Conservation (phyloP, 23 tunicate genomes). For the Phallusia fumigata region DNA sequence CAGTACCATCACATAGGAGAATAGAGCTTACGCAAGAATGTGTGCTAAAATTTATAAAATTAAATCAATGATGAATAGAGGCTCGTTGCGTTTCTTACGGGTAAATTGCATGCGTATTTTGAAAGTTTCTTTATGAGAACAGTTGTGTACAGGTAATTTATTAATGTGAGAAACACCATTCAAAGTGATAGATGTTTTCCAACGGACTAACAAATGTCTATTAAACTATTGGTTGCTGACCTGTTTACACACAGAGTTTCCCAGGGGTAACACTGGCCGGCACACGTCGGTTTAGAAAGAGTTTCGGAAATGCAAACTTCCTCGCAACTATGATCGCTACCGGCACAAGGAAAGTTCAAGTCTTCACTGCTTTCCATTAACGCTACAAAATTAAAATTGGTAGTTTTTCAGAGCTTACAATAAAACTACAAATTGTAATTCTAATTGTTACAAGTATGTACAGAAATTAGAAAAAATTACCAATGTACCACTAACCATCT, state of each 20-base stretch:
- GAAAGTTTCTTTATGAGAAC: too few species aligned
- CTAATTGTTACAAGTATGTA: too few species aligned
- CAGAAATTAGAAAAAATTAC: too few species aligned
- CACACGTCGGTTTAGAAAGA: constrained; percentile 29
- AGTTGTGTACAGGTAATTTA: too few species aligned
- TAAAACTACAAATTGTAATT: too few species aligned
- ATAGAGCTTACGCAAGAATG: constrained; percentile 44
- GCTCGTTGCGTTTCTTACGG: too few species aligned
- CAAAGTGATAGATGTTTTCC: too few species aligned
- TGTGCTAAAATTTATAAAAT: neutral
- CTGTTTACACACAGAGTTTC: constrained; percentile 56
- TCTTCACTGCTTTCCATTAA: constrained; percentile 21
- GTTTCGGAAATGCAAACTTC: constrained; percentile 72
- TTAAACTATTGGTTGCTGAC: neutral
- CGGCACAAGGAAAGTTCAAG: constrained; percentile 32
- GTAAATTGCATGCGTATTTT: too few species aligned
- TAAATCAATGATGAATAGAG: too few species aligned
- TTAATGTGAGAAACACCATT: too few species aligned
- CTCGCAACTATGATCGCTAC: constrained; percentile 19
- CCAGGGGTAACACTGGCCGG: constrained; percentile 74
- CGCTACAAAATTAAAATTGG: constrained; percentile 30
- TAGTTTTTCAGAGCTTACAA: too few species aligned
- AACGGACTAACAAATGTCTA: neutral
- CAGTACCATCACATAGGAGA: constrained; percentile 61
- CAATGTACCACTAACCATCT: constrained; percentile 22